Evolutionary conservation across 1,140 invertebrate genomes (phyloP), one percentile per base, ranked within the genome.

Genomic region (Drosophila grimshawi): DNA sequence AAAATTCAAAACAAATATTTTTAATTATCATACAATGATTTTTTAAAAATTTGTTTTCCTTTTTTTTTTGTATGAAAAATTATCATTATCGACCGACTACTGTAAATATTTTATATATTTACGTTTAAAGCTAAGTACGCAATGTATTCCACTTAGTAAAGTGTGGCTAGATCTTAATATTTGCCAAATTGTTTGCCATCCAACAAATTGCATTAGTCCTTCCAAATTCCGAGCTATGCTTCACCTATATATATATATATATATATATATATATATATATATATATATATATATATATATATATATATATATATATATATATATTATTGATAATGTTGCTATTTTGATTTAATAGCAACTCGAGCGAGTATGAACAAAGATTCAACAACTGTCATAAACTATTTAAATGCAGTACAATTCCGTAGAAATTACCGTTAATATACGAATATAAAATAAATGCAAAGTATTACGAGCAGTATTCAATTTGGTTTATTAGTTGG

Each of bases 321-420:
- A 32, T 39, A 63, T 27, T 29, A 30, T 29, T 59, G 41, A 43
- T 43, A 43, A 59, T 43, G 39, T n/a, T 30, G 8, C 19, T 43
- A 43, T 59, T 29, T 59, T 30, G 37, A 41, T 61, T 27, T 37
- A 11, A 19, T 48, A 19, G 19, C 19, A 19, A 19, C 19, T 19
- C 19, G 67, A 70, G 67, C 59, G 53, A 48, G 33, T 39, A 70
- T 70, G 67, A 70, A 70, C 67, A 63, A 8, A 61, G 52, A 29
- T 10, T 51, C 45, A 35, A 68, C 35, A 35, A 33, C n/a, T 53
- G 27, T 53, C 35, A 46, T 27, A 41, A 46, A 5, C 39, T 46
- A 65, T 57, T 59, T 27, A 43, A 19, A 19, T 19, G 19, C 19
- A 19, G 19, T 19, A 19, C 19, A 19, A 19, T 19, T 43, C 39